A percentile compares a stretch with the other conserved stretches of the same genome.
Evolutionary conservation across 1,140 invertebrate species (phyloP).

Genomic region (Heterodera carotae): DNA sequence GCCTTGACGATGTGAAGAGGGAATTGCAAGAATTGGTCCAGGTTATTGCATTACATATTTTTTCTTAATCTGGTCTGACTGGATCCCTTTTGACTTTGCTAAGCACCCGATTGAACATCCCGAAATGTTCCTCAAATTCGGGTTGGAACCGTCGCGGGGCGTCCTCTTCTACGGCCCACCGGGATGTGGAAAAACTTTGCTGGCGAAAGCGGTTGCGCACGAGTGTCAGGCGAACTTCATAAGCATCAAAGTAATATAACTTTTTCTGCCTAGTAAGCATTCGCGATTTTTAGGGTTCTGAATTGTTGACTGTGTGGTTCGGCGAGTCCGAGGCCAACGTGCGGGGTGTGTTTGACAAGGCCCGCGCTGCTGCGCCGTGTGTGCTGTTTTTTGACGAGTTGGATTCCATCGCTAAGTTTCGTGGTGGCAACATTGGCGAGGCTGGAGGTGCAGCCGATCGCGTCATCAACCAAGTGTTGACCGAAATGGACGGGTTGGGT

Average conservation of each 20-base stretch:
- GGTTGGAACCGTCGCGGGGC: slow-evolving; percentile 97
- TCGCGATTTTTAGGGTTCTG: slow-evolving; percentile 80
- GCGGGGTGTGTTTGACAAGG: slow-evolving; percentile 98
- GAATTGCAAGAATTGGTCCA: slow-evolving; percentile 55
- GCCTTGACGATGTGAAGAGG: slow-evolving; percentile 88
- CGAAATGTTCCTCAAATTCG: slow-evolving; percentile 99
- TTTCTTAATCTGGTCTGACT: slow-evolving; percentile 6
- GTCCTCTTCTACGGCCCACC: slow-evolving; percentile 89
- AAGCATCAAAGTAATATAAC: slow-evolving; percentile 96
- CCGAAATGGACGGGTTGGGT: slow-evolving; percentile 99
- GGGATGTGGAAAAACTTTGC: slow-evolving; percentile 88
- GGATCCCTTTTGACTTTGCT: too few relatives aligned
- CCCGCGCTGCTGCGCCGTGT: slow-evolving; percentile 96
- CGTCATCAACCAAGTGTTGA: slow-evolving; percentile 99
- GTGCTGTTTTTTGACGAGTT: slow-evolving; percentile 99
- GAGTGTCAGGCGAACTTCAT: slow-evolving; percentile 99
- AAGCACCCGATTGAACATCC: slow-evolving; percentile 99
- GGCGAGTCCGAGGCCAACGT: slow-evolving; percentile 99
- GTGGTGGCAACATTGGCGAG: slow-evolving; percentile 93
- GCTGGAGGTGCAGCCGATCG: slow-evolving; percentile 93
- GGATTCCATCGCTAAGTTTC: slow-evolving; percentile 97
- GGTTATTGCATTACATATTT: slow-evolving; percentile 22
- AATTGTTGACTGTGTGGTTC: slow-evolving; percentile 99
- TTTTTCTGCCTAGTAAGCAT: too few relatives aligned
- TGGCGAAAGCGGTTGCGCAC: slow-evolving; percentile 99